Evolutionary conservation across 2,113 vertebrate species (phyloP), one percentile per base, ranked within the genome.

Genomic region (Psammodynastes pulverulentus): DNA sequence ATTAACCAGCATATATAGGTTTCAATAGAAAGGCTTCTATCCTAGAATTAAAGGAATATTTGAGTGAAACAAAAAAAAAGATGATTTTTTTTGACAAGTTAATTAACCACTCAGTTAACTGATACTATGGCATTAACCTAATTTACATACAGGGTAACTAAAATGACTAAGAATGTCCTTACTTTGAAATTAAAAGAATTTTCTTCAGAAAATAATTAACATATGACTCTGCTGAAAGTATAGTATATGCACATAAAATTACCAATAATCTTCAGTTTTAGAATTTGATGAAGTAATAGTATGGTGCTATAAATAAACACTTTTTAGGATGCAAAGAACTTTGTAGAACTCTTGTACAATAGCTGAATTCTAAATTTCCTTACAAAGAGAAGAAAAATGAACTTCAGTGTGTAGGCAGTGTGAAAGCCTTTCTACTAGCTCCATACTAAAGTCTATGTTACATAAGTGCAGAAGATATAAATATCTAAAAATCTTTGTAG

Each of bases 401-500:
- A 93, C 89, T 93, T 93, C 43, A 9, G 0, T 12, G 53, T 1
- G 94, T 34, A 94, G 95, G 95, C 95, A 95, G 93, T 53, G 62
- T 21, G 88, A 90, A 93, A 56, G 90, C 58, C 79, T 93, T 51
- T 62, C 88, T 46, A 62, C 90, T 92, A 17, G 0, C 46, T 86
- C 90, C 49, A 62, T 96, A 96, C 91, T 93, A 93, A n/a, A 90
- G 90, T 92, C 56, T 48, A 29, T 93, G 84, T 95, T 96, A 94
- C 21, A 1, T 96, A 96, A 97, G 72, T 56, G 17, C 1, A n/a
- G n/a, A 46, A 93, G 89, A 93, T 96, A 96, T 95, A 95, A 95
- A 90, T 93, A 95, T 92, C 91, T 93, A 26, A 79, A 86, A 90
- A 94, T 95, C 56, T 93, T 94, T 86, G 29, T 0, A 67, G 12